Evolutionary conservation across 2,888 invertebrate genomes (phyloP).

Genomic region (Thereva unica): DNA sequence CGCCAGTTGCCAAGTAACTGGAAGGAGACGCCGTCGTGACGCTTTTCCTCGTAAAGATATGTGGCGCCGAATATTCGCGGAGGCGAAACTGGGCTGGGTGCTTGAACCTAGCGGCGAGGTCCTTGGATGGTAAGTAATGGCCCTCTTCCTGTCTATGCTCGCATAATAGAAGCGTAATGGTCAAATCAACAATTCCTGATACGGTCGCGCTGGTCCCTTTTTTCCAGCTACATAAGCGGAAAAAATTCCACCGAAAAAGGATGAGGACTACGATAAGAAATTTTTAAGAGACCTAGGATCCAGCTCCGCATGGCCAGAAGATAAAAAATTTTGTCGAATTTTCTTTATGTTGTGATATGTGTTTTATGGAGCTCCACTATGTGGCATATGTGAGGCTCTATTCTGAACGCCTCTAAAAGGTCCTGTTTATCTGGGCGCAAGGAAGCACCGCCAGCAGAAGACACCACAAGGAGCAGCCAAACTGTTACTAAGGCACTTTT

Average conservation of each 20-base stretch:
- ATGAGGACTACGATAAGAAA: conserved; percentile 31
- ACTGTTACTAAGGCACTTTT: no score
- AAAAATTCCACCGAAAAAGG: neutral
- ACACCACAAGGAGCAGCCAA: no score
- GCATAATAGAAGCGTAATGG: conserved; percentile 2
- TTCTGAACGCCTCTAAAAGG: no score
- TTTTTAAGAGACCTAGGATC: conserved; percentile 18
- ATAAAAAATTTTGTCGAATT: conserved; percentile 10
- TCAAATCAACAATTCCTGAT: conserved; percentile 15
- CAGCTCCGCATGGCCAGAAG: neutral
- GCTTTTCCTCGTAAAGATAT: conserved; percentile 45
- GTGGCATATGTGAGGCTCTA: no score
- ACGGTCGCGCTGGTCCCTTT: conserved; percentile 1
- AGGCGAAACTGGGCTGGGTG: conserved; percentile 23
- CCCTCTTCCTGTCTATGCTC: conserved; percentile 22
- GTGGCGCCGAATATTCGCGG: conserved; percentile 45
- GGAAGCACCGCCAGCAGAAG: no score
- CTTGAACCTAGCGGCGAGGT: conserved; percentile 8
- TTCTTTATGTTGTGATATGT: neutral
- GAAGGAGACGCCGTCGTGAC: conserved; percentile 46
- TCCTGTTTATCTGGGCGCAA: no score
- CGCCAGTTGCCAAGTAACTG: conserved; percentile 41
- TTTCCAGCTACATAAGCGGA: neutral
- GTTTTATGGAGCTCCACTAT: no score
- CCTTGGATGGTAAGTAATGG: conserved; percentile 20